Evolutionary conservation across 2,113 vertebrate species (phyloP).

Genomic region (Emydocephalus ijimae): DNA sequence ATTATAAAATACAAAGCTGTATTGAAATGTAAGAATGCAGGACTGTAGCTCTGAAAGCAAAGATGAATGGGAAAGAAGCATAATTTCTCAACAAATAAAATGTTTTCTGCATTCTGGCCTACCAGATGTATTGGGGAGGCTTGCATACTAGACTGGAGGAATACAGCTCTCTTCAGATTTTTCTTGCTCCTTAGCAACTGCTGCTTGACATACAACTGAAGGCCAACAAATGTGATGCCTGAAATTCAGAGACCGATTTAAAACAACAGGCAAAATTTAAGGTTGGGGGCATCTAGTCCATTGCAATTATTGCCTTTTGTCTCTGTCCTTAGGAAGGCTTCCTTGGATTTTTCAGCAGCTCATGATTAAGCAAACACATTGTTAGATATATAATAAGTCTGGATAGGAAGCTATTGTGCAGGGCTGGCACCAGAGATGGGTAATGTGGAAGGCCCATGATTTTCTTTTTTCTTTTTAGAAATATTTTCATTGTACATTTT

Average conservation of each 20-base stretch:
- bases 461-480: not conserved
- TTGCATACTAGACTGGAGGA: not conserved
- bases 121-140: not conserved
- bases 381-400: not conserved
- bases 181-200: not conserved
- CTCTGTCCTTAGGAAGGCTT: not conserved
- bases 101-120: not conserved
- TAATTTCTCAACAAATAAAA: not conserved
- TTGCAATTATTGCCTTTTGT: not conserved
- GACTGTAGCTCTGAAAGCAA: not conserved
- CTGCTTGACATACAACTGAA: not conserved
- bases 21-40: not conserved
- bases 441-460: not conserved
- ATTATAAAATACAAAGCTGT: not conserved
- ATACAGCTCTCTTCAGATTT: not conserved
- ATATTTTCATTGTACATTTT: too few species aligned
- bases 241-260: not conserved
- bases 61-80: not conserved
- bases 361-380: not conserved
- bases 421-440: not conserved
- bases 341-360: not conserved
- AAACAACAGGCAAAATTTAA: not conserved
- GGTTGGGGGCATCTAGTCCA: too few species aligned
- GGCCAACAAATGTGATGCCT: not conserved
- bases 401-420: not conserved